A percentile compares a stretch with the other conserved stretches of the same genome.
Conservation (phyloP, 53 echinoderm and acorn worm species). For the Glandiceps talaboti region DNA sequence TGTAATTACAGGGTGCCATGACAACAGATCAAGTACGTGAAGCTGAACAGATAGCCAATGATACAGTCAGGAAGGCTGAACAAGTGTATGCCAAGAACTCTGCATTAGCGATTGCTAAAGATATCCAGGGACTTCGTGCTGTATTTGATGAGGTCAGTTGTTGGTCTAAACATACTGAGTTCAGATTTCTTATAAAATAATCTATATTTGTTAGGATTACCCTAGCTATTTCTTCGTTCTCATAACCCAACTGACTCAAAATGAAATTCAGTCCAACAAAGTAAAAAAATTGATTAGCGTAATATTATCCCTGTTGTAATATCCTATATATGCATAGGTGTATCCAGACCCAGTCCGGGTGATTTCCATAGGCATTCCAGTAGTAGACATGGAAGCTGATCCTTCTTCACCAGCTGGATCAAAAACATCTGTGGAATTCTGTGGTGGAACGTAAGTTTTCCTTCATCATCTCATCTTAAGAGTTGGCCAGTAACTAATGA, state of each 20-base stretch:
- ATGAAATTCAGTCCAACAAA: no score
- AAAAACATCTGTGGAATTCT: slow-evolving; percentile 85
- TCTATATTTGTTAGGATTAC: no score
- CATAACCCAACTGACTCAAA: no score
- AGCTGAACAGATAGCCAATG: slow-evolving; percentile 75
- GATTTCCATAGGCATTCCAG: slow-evolving; percentile 69
- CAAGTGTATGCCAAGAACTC: slow-evolving; percentile 71
- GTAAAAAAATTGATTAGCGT: no score
- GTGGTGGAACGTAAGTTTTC: slow-evolving; percentile 92
- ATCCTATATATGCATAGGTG: no score
- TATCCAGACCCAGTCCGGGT: slow-evolving; percentile 97
- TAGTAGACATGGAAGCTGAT: slow-evolving; percentile 62
- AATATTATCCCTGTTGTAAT: not conserved
- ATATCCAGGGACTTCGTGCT: slow-evolving; percentile 91
- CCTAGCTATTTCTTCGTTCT: no score
- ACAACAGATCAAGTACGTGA: slow-evolving; percentile 67
- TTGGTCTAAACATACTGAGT: not conserved
- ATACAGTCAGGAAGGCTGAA: slow-evolving; percentile 45
- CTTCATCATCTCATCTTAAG: no score
- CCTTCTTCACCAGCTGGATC: slow-evolving; percentile 73
- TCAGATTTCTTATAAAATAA: no score
- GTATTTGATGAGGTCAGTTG: slow-evolving; percentile 83
- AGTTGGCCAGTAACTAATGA: no score
- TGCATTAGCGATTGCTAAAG: slow-evolving; percentile 79
- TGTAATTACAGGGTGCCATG: slow-evolving; percentile 72